phyloP scores from a whole-genome alignment of 2,113 vertebrate genomes.

The Zosterops japonicus region DNA sequence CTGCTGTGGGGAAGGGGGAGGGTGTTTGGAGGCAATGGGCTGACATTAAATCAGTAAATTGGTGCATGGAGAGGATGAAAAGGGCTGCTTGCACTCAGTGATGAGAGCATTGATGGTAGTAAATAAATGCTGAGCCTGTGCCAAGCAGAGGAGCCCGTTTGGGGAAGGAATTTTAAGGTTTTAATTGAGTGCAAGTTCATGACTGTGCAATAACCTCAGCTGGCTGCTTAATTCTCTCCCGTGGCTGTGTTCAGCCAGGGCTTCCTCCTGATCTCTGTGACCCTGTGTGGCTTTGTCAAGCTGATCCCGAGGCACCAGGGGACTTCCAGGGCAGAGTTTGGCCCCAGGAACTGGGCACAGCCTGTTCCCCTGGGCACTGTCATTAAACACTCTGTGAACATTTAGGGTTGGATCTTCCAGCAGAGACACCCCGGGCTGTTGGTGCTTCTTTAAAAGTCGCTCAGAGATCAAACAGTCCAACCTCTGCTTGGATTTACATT shows the following conservation, averaged over 20 bases:
- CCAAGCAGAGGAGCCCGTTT: not conserved
- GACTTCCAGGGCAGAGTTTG: not conserved
- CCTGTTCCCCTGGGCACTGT: not conserved
- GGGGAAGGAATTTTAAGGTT: not conserved
- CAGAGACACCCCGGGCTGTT: not conserved
- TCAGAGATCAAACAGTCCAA: not conserved
- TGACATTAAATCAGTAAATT: not conserved
- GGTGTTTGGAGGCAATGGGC: not conserved
- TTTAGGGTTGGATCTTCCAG: not conserved
- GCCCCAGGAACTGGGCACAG: rapidly evolving
- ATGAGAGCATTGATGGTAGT: not conserved
- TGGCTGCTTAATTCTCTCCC: not conserved
- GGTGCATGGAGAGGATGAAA: not conserved
- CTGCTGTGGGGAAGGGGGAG: not conserved
- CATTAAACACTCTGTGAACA: rapidly evolving
- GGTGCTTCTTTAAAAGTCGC: not conserved
- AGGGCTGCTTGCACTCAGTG: not conserved
- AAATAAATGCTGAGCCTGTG: not conserved
- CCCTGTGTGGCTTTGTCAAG: not conserved
- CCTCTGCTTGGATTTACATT: not conserved
- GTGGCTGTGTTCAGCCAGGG: not conserved
- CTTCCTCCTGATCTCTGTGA: not conserved
- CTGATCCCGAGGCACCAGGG: not conserved
- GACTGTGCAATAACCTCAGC: not conserved
- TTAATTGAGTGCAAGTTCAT: not conserved